Percentiles rank a stretch among this genome's conserved stretches.
These are phyloP conservation scores for Phlogophora meticulosa DNA, from an alignment of 2,888 invertebrate species.

Conservation along the genomic window DNA sequence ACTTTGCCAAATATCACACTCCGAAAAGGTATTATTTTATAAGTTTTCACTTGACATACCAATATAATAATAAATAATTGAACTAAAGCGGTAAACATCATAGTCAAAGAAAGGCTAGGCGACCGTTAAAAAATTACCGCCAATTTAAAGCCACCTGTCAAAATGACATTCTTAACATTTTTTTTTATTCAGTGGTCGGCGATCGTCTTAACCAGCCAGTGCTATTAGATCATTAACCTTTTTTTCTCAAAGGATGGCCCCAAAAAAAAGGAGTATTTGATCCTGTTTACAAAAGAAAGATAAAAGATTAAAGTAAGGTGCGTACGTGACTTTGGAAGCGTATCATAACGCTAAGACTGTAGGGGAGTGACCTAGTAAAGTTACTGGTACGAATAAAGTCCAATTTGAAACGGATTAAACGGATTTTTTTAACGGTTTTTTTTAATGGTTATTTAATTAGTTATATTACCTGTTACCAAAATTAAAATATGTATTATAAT, in stretches of 20 bases:
- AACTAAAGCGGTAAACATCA: no score
- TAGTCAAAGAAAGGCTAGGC: no score
- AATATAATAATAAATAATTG: no score
- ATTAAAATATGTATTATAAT: no score
- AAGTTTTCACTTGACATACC: no score
- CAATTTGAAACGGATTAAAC: no score
- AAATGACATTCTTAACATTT: constrained; percentile 24
- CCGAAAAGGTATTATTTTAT: no score
- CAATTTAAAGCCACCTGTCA: constrained; percentile 21
- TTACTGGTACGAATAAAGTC: background rate
- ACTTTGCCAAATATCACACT: no score
- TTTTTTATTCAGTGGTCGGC: background rate
- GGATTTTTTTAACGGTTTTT: no score
- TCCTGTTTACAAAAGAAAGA: constrained; percentile 26
- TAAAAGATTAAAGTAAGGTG: constrained; percentile 20
- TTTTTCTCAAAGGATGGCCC: constrained; percentile 21
- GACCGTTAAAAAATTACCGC: no score
- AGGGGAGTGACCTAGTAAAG: constrained; percentile 21
- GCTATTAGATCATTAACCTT: constrained; percentile 3
- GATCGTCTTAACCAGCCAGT: constrained; percentile 11
- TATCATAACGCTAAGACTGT: constrained; percentile 20
- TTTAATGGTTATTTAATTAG: no score
- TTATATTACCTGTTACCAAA: no score
- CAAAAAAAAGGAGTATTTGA: constrained; percentile 18
- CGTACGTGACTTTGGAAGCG: constrained; percentile 51